Base-by-base conservation (phyloP, 1,140 invertebrate species). In the Adoxophyes honmai region DNA sequence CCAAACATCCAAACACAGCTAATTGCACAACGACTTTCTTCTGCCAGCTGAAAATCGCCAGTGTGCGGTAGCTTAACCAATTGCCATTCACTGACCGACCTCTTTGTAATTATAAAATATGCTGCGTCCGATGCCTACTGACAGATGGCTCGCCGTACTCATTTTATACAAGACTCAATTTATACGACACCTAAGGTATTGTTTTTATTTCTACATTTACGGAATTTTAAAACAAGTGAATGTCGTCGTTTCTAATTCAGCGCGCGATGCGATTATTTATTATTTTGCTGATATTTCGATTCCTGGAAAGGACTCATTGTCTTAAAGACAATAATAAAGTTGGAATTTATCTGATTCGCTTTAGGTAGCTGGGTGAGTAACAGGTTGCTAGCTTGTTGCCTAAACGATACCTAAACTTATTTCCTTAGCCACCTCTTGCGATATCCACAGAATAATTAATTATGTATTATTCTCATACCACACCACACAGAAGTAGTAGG, bases 281-380 rank as follows among this genome's bases (percentile, higher is more conserved):
- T 77, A 81, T 81, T 81, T 78, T 75, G 73, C 70, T 78, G 75
- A 77, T 75, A 76, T 70, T 78, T 73, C 54, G 65, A 62, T 87
- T 82, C 84, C 76, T 64, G 72, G 84, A 87, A 87, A 68, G 73
- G 75, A 82, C 84, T 87, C 83, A 87, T 75, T 59, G 52, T 71
- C 10, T 28, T 16, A 11, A 21, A 37, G 9, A 37, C 21, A 2
- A 28, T 6, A 28, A 28, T 28, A 28, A 28, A 28, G 21, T 28
- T 28, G 6, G 21, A 2, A 28, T 6, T 28, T 28, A 3, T 28
- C 2, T 3, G 21, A 2, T 28, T n/a, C n/a, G n/a, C n/a, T n/a
- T n/a, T n/a, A n/a, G n/a, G n/a, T n/a, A n/a, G n/a, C n/a, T n/a
- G n/a, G n/a, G n/a, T n/a, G n/a, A n/a, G n/a, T n/a, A n/a, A n/a